phyloP scores from a whole-genome alignment of 2,888 invertebrate genomes.

The Drymonia ruficornis region DNA sequence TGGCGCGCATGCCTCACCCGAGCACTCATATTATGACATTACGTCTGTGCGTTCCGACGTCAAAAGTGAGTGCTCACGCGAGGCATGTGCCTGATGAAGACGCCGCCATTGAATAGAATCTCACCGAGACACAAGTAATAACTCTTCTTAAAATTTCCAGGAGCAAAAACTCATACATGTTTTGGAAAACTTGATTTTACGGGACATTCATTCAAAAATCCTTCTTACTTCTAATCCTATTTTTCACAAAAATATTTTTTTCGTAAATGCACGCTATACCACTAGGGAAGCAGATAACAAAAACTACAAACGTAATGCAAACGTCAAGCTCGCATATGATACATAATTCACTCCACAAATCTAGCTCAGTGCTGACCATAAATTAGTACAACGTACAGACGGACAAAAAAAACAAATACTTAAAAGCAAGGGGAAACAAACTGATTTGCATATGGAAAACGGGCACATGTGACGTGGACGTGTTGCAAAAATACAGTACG shows the following conservation, averaged over 20 bases:
- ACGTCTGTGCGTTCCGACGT: too few species aligned
- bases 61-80: too few species aligned
- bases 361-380: slow-evolving; percentile 36
- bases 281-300: neutral
- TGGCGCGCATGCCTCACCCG: too few species aligned
- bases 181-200: too few species aligned
- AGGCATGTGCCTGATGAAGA: too few species aligned
- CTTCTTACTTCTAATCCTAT: too few species aligned
- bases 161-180: too few species aligned
- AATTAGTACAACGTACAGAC: slow-evolving; percentile 48
- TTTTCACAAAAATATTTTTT: too few species aligned
- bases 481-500: slow-evolving; percentile 42
- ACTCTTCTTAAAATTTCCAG: too few species aligned
- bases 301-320: slow-evolving; percentile 1
- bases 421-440: slow-evolving; percentile 68
- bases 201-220: too few species aligned
- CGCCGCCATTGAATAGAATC: neutral
- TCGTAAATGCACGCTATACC: neutral
- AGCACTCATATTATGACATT: too few species aligned
- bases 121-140: too few species aligned
- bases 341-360: slow-evolving; percentile 32
- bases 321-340: slow-evolving; percentile 1
- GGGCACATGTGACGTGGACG: slow-evolving; percentile 65
- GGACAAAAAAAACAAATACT: slow-evolving; percentile 78
- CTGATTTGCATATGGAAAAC: slow-evolving; percentile 81